Evolutionary conservation across 1,140 invertebrate genomes (phyloP).

Genomic region (Aplysia californica): DNA sequence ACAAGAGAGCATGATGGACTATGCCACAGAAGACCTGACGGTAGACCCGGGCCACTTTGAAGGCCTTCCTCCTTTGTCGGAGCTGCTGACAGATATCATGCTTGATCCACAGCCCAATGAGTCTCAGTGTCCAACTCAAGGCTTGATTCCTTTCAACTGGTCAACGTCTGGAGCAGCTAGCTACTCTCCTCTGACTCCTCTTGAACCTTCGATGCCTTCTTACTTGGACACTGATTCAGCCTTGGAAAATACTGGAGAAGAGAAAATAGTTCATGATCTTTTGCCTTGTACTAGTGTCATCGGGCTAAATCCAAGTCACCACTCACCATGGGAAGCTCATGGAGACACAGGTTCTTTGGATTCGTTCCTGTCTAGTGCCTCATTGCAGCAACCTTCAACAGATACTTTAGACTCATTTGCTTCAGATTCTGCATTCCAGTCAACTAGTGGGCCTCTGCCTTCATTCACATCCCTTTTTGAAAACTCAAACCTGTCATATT

Average conservation of each 20-base stretch:
- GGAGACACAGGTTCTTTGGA: conserved; percentile 8
- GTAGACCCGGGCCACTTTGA: conserved; percentile 28
- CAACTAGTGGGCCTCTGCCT: conserved; percentile 14
- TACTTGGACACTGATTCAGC: conserved; percentile 7
- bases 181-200: conserved; percentile 1
- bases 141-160: conserved; percentile 22
- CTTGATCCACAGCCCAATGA: conserved; percentile 24
- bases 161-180: background rate
- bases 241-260: conserved; percentile 9
- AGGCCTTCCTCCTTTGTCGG: conserved; percentile 22
- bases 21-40: conserved; percentile 17
- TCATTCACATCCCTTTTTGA: conserved; percentile 27
- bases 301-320: background rate
- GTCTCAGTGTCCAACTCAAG: background rate
- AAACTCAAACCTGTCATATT: background rate
- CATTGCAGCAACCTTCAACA: conserved; percentile 2
- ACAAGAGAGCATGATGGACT: conserved; percentile 13
- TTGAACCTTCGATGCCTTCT: conserved; percentile 13
- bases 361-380: conserved; percentile 21
- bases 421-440: conserved; percentile 24
- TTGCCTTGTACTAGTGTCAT: conserved; percentile 25
- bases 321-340: background rate
- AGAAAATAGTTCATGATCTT: conserved; percentile 22
- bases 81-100: conserved; percentile 26
- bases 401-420: conserved; percentile 5